A percentile compares a stretch with the other conserved stretches of the same genome.
Conservation (phyloP, 1,140 invertebrate species). For the Drosophila navojoa region DNA sequence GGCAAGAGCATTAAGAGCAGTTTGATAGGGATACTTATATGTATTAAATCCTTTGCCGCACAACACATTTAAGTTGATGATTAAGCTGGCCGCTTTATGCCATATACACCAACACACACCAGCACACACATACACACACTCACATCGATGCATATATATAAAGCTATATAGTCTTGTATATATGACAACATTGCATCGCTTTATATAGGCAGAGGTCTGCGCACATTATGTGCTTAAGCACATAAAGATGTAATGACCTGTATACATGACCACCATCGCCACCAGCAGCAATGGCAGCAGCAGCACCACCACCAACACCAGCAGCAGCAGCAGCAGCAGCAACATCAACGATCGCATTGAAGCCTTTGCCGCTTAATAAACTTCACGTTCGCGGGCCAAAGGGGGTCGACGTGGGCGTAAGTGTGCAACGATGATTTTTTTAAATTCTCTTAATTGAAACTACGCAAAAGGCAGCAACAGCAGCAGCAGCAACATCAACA, state of each 20-base stretch:
- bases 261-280: conserved; percentile 35
- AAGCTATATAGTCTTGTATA: neutral
- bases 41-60: conserved; percentile 77
- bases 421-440: conserved; percentile 42
- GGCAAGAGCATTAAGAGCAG: conserved; percentile 34
- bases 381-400: conserved; percentile 54
- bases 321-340: neutral
- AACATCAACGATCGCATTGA: conserved; percentile 10
- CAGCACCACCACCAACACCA: conserved; percentile 7
- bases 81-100: conserved; percentile 55
- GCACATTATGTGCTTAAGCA: conserved; percentile 74
- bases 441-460: conserved; percentile 76
- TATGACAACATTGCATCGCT: conserved; percentile 4
- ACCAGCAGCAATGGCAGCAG: neutral
- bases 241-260: conserved; percentile 77
- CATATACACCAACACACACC: conserved; percentile 8
- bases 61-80: conserved; percentile 82
- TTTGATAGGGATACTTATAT: conserved; percentile 23
- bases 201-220: conserved; percentile 8
- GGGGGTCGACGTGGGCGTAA: conserved; percentile 30
- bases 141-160: conserved; percentile 3
- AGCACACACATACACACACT: neutral
- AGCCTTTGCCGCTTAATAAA: conserved; percentile 69
- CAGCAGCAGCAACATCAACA: conserved; percentile 24
- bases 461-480: conserved; percentile 28